Conservation (phyloP, 2,888 invertebrate genomes). For the Ophioninae sp. region DNA sequence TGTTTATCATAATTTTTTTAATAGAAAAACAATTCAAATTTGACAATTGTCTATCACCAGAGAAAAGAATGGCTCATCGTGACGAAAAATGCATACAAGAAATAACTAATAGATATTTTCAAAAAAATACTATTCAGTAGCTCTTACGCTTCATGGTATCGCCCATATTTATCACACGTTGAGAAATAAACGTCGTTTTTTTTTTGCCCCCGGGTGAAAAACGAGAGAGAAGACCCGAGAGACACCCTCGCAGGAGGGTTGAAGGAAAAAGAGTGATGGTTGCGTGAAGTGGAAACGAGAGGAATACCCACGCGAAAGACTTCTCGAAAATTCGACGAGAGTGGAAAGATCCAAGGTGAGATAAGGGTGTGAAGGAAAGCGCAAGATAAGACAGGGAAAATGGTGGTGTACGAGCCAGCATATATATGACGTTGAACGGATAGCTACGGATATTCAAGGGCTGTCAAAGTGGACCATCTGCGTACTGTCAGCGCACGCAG, state of each 20-base stretch:
- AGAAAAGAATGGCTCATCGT: background rate
- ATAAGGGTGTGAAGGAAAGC: conserved; percentile 41
- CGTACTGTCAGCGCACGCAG: conserved; percentile 67
- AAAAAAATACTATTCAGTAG: background rate
- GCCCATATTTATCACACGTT: conserved; percentile 7
- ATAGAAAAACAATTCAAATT: background rate
- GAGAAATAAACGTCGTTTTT: conserved; percentile 19
- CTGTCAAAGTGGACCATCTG: conserved; percentile 70
- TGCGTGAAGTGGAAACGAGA: conserved; percentile 27
- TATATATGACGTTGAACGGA: conserved; percentile 19
- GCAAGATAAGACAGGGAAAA: conserved; percentile 44
- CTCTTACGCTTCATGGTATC: background rate
- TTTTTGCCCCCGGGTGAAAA: background rate
- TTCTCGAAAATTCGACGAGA: conserved; percentile 55
- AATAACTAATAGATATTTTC: background rate
- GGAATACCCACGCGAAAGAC: conserved; percentile 39
- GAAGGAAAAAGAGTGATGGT: conserved; percentile 40
- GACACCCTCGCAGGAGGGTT: background rate
- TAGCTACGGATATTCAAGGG: conserved; percentile 59
- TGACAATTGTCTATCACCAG: background rate
- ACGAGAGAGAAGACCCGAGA: conserved; percentile 12
- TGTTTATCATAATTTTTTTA: no score
- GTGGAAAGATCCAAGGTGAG: conserved; percentile 60
- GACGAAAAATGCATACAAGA: background rate
- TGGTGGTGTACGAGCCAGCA: conserved; percentile 36